Conservation (phyloP, 1,140 invertebrate genomes). For the Meloidogyne chitwoodi region DNA sequence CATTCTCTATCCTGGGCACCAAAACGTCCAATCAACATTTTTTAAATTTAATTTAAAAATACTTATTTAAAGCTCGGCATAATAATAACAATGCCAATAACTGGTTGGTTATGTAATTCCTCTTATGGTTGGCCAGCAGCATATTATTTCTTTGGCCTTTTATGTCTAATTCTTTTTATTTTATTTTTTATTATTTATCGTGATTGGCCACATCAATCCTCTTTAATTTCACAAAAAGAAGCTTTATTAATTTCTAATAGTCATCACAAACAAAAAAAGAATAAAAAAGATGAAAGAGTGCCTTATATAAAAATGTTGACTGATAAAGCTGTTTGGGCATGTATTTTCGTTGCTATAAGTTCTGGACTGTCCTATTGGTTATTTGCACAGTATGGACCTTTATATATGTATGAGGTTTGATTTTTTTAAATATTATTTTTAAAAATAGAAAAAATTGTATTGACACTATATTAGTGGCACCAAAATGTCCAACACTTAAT, state of each 20-base stretch:
- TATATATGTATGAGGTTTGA: conserved; percentile 31
- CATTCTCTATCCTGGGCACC: no score
- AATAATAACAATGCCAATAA: conserved; percentile 34
- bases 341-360: conserved; percentile 12
- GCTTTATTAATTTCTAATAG: background rate
- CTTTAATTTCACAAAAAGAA: conserved; percentile 1
- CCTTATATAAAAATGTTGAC: conserved; percentile 21
- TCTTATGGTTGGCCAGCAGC: conserved; percentile 25
- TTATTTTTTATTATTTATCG: conserved; percentile 32
- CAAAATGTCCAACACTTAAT: no score
- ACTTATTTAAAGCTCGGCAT: background rate
- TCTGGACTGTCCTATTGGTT: conserved; percentile 21
- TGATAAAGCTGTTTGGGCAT: conserved; percentile 26
- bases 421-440: background rate
- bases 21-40: background rate
- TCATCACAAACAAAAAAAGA: background rate
- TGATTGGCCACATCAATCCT: conserved; percentile 25
- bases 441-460: no score
- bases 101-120: conserved; percentile 31
- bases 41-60: background rate
- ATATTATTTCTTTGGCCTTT: conserved; percentile 27
- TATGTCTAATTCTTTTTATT: conserved; percentile 30
- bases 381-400: conserved; percentile 35
- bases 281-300: background rate
- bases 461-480: no score